phyloP scores from a whole-genome alignment of 2,113 vertebrate genomes.

The Peromyscus maniculatus region DNA sequence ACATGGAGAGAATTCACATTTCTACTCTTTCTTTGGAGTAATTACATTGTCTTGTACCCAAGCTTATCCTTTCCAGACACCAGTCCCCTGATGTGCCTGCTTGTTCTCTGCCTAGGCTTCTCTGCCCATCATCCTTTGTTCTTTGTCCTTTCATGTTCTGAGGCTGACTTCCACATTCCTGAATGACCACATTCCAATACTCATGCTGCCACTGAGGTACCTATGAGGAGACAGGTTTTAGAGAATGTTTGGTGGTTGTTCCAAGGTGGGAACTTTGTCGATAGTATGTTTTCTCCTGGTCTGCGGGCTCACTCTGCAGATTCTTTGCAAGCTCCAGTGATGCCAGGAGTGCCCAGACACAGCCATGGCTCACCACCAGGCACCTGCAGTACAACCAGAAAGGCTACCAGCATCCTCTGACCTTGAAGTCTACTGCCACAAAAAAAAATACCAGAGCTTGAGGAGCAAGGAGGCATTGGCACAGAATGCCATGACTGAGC shows the following conservation, averaged over 20 bases:
- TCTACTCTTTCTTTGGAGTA: not conserved
- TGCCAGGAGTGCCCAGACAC: not conserved
- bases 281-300: not conserved
- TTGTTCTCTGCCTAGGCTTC: not conserved
- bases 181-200: not conserved
- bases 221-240: not conserved
- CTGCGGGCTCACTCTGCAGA: not conserved
- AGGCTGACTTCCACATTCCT: not conserved
- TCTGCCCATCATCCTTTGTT: not conserved
- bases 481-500: not conserved
- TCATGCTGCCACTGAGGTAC: not conserved
- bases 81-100: not conserved
- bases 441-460: not conserved
- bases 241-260: not conserved
- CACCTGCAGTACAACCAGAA: not conserved
- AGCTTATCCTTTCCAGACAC: not conserved
- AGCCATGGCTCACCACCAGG: not conserved
- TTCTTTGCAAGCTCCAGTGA: fast-evolving
- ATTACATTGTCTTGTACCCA: not conserved
- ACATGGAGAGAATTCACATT: not conserved
- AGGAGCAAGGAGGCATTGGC: too few relatives aligned
- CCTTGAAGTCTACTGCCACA: not conserved
- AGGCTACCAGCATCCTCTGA: too few relatives aligned
- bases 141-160: not conserved
- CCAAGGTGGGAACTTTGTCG: not conserved